phyloP scores from a whole-genome alignment of 2,113 vertebrate species.

The Pitta sordida region DNA sequence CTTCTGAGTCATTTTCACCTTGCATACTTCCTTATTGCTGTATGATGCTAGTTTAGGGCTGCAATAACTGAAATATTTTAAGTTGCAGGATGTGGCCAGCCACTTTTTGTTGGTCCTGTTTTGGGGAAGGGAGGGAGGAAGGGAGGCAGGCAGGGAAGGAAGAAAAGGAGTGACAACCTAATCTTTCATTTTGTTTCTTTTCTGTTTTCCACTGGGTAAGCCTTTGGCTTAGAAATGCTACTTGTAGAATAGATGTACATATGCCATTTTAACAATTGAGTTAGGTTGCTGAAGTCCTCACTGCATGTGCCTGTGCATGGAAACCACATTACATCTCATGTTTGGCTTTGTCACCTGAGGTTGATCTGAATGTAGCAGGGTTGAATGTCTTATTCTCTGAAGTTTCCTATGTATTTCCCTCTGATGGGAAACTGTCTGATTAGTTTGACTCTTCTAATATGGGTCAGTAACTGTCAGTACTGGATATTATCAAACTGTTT shows the following conservation, averaged over 20 bases:
- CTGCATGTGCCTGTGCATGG: background rate
- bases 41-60: background rate
- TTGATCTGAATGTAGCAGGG: background rate
- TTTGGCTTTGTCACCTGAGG: background rate
- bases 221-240: background rate
- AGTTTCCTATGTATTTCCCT: background rate
- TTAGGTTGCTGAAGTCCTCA: background rate
- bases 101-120: background rate
- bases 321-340: background rate
- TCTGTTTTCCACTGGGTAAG: background rate
- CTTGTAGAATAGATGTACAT: background rate
- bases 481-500: constrained; percentile 31
- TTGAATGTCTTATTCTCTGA: background rate
- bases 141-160: background rate
- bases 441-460: constrained; percentile 1
- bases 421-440: background rate
- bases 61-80: background rate
- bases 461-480: background rate
- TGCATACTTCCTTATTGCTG: background rate
- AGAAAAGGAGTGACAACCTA: background rate
- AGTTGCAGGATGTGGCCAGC: background rate
- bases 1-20: constrained; percentile 43
- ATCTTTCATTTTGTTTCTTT: background rate
- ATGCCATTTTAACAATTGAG: background rate
- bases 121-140: background rate